A percentile compares a stretch with the other conserved stretches of the same genome.
Evolutionary conservation across 2,797 vertebrate species (phyloP).

Genomic region (Xenentodon cancila): DNA sequence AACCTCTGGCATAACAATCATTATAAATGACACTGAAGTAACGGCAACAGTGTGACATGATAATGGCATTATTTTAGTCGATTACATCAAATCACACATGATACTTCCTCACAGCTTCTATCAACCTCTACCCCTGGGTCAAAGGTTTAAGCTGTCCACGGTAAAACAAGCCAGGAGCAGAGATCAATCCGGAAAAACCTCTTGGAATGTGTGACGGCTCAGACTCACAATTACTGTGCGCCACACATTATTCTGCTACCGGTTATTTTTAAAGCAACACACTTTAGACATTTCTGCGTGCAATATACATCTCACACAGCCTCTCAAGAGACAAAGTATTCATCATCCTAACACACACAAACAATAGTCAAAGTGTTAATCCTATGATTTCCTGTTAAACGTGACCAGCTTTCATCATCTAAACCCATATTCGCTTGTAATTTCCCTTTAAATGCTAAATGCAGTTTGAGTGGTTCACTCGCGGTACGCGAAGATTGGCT

Average conservation of each 20-base stretch:
- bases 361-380: neutral
- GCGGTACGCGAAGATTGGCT: neutral
- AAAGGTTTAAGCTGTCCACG: slow-evolving; percentile 35
- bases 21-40: no score
- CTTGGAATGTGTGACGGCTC: neutral
- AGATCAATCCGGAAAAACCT: neutral
- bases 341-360: neutral
- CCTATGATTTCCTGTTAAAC: neutral
- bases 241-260: neutral
- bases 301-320: neutral
- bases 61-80: no score
- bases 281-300: neutral
- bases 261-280: neutral
- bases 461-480: slow-evolving; percentile 3
- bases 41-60: no score
- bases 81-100: neutral
- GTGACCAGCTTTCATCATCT: neutral
- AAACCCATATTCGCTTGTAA: slow-evolving; percentile 1
- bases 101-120: slow-evolving; percentile 5
- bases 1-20: no score
- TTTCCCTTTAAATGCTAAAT: neutral
- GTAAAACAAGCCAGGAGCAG: slow-evolving; percentile 6
- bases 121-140: slow-evolving; percentile 15
- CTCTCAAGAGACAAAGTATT: no score
- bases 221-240: neutral